Evolutionary conservation across 2,113 vertebrate genomes (phyloP), one percentile per base, ranked within the genome.

Genomic region (Saguinus midas): DNA sequence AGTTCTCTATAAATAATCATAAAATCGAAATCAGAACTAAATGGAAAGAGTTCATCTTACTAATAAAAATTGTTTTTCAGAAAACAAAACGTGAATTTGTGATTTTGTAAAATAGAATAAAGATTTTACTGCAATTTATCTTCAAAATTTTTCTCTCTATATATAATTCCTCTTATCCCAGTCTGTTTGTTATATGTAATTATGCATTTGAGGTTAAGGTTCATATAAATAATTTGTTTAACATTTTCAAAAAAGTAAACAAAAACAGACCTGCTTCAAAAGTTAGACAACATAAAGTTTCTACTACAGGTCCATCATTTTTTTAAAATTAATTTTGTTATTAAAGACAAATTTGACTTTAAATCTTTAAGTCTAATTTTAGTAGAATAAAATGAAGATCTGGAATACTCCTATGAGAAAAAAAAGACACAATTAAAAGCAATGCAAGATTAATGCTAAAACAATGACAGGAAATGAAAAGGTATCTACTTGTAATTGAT

Each of bases 1-100:
- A 78, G 37, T 92, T 32, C 29, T 76, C 48, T 48, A 12, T 76
- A 92, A 95, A 90, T 10, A 64, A 48, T 10, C 16, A 75, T 11
- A 92, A 96, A 95, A 92, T 9, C 3, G 76, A 64, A 94, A 94
- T 58, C 25, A 94, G 18, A 21, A 89, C 27, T 78, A 88, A 91
- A 81, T 68, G 37, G 27, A 75, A 75, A 91, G 16, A 89, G 14
- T 66, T 32, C 55, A 5, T 29, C n/a, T 87, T 32, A 80, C 17
- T 93, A 94, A 85, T 64, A 90, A 85, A 87, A 88, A 45, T n/a
- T 76, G 37, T 32, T 83, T 96, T 90, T 90, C 76, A 88, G 16
- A 90, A 95, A 82, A 87, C 3, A 66, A 87, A 96, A 87, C 37
- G 75, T 86, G 14, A 90, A 94, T 66, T 78, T 75, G 25, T 83